A percentile compares a stretch with the other conserved stretches of the same genome.
phyloP scores from a whole-genome alignment of 2,888 invertebrate species.

The Stenodera caucasica region DNA sequence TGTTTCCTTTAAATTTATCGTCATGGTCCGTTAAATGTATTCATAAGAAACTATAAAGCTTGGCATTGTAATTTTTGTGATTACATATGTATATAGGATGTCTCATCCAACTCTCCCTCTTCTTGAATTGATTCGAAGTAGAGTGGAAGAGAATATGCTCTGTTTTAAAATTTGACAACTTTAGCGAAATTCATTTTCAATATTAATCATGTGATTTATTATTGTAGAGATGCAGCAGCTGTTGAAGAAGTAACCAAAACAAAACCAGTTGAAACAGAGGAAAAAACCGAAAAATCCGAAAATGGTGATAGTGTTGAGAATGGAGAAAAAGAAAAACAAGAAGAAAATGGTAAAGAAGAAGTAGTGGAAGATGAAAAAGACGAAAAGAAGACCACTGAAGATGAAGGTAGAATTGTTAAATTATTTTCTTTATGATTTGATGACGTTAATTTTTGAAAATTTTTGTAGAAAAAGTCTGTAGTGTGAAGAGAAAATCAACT shows the following conservation, averaged over 20 bases:
- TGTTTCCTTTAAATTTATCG: conserved; percentile 11
- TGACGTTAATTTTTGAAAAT: too few species aligned
- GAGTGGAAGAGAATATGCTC: too few species aligned
- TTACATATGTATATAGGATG: too few species aligned
- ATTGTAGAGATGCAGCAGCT: conserved; percentile 34
- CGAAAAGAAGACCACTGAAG: conserved; percentile 38
- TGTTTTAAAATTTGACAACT: neutral
- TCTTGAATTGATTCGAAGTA: too few species aligned
- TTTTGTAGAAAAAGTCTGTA: conserved; percentile 57
- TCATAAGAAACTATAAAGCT: conserved; percentile 13
- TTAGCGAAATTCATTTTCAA: too few species aligned
- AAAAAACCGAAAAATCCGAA: conserved; percentile 20
- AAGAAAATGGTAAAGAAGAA: conserved; percentile 52
- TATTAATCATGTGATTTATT: too few species aligned
- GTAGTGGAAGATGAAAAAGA: conserved; percentile 48
- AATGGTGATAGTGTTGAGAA: too few species aligned
- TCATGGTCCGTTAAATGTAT: conserved; percentile 19
- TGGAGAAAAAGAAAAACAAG: conserved; percentile 53
- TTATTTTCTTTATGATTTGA: too few species aligned
- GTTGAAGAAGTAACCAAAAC: conserved; percentile 18
- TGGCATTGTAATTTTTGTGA: conserved; percentile 1
- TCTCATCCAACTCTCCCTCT: neutral
- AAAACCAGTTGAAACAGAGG: conserved; percentile 17
- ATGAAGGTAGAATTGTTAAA: neutral
- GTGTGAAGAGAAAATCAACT: conserved; percentile 72